phyloP scores from a whole-genome alignment of 1,140 invertebrate species.

The Saccostrea cuccullata region DNA sequence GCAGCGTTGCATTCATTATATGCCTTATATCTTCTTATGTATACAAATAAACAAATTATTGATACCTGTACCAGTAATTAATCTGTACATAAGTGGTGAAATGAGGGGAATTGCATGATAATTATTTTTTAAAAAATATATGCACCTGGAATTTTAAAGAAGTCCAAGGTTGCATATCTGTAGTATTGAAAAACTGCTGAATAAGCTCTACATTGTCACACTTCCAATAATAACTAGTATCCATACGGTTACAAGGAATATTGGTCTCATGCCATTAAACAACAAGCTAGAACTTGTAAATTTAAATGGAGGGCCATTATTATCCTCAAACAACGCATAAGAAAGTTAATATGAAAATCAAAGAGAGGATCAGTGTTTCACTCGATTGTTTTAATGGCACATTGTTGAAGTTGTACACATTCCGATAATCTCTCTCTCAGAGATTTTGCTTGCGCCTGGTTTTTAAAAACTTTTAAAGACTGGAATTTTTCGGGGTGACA shows the following conservation, averaged over 20 bases:
- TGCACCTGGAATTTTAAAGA: too few species aligned
- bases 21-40: too few species aligned
- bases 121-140: too few species aligned
- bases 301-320: slow-evolving; percentile 32
- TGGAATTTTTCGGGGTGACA: slow-evolving; percentile 8
- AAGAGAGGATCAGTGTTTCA: slow-evolving; percentile 27
- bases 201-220: background rate
- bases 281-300: background rate
- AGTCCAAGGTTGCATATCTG: background rate
- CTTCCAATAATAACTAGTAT: background rate
- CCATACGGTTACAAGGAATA: background rate
- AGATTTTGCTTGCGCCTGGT: background rate
- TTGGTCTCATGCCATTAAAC: slow-evolving; percentile 16
- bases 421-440: background rate
- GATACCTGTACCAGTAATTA: too few species aligned
- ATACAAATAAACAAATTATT: too few species aligned
- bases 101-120: too few species aligned
- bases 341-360: slow-evolving; percentile 33
- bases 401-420: slow-evolving; percentile 18
- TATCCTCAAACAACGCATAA: background rate
- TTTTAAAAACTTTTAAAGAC: background rate
- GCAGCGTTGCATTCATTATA: too few species aligned
- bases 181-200: background rate
- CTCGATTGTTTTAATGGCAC: slow-evolving; percentile 29
- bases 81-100: too few species aligned